Base-by-base conservation (phyloP, 1,140 invertebrate genomes). In the Sitodiplosis mosellana region DNA sequence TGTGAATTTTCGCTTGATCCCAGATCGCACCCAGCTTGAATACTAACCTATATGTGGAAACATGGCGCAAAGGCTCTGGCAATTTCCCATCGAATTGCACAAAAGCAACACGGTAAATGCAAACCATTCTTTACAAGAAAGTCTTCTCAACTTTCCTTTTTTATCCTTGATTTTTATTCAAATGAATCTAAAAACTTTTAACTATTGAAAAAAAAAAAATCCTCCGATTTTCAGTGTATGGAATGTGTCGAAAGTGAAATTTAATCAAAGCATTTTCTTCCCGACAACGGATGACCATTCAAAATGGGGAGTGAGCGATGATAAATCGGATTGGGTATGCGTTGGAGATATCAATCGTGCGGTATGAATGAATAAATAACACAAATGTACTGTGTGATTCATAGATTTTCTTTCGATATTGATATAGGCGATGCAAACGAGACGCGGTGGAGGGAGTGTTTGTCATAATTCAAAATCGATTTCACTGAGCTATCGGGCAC, bases 331-430 rank as follows among this genome's bases (percentile, higher is more conserved):
- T 41, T 91, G 84, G 83, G 73, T 81, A 48, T 96, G 92, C 60
- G 76, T 95, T 14, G 88, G 87, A 12, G 91, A 94, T 61, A 90
- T 95, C 18, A 96, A 96, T 62, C 73, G 91, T 73, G 81, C 83
- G 63, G 83, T 87, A 65, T 70, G n/a, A 65, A 65, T 48, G 51
- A 14, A 49, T 33, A 8, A 36, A 45, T 46, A 17, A 8, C 38
- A 6, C 48, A 50, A 34, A 46, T 46, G 40, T 46, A 46, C 6
- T 40, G 51, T 43, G 42, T 18, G 21, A 46, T 48, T 22, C 45
- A 49, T 48, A 36, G 21, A 45, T 15, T 42, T 44, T n/a, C 46
- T 51, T 47, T 46, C 48, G 46, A 53, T 72, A 73, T 8, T 62
- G n/a, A n/a, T n/a, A n/a, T n/a, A 84, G 78, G 59, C 74, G 53